A percentile compares a stretch with the other conserved stretches of the same genome.
These are phyloP conservation scores for Zaprionus nigranus DNA, from an alignment of 1,140 invertebrate genomes.

Conservation along the genomic window DNA sequence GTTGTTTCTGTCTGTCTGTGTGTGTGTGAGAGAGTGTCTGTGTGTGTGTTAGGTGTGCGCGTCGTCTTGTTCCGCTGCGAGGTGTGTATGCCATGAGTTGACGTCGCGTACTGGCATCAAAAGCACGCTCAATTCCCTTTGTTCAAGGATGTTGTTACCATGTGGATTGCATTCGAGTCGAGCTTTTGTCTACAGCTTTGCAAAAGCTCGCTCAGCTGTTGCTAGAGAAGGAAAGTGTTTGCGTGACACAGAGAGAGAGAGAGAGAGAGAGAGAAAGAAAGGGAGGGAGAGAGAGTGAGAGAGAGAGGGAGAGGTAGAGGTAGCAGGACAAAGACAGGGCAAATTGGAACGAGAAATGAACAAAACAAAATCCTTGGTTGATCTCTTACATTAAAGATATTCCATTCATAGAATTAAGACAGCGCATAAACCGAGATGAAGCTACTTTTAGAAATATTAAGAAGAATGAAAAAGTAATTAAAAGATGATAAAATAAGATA, in stretches of 20 bases:
- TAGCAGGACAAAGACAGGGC: neutral
- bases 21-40: conserved; percentile 30
- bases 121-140: conserved; percentile 67
- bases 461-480: neutral
- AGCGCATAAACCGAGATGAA: neutral
- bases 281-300: neutral
- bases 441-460: neutral
- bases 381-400: conserved; percentile 4
- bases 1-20: conserved; percentile 21
- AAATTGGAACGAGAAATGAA: neutral
- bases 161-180: conserved; percentile 64
- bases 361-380: neutral
- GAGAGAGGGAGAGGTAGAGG: neutral
- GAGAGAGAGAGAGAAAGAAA: neutral
- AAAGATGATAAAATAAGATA: too few species aligned
- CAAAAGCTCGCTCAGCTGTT: conserved; percentile 73
- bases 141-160: conserved; percentile 70
- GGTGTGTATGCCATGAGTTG: conserved; percentile 67
- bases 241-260: neutral
- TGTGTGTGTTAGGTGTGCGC: conserved; percentile 32
- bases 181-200: conserved; percentile 59
- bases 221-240: conserved; percentile 59
- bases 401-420: neutral
- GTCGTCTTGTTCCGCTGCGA: conserved; percentile 44
- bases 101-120: conserved; percentile 72